phyloP scores from a whole-genome alignment of 2,113 vertebrate species.

The Fukomys damarensis region DNA sequence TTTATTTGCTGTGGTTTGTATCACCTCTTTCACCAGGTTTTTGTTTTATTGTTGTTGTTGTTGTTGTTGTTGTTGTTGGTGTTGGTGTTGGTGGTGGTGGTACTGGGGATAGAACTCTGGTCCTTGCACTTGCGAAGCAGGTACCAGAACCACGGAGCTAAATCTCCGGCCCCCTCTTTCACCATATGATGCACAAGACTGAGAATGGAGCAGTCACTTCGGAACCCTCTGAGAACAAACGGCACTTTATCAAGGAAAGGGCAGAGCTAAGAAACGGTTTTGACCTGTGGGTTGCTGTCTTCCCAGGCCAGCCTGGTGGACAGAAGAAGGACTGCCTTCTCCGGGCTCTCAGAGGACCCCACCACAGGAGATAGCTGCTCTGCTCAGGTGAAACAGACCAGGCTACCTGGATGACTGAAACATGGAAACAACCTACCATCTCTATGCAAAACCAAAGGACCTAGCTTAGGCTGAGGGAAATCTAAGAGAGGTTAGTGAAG shows the following conservation, averaged over 20 bases:
- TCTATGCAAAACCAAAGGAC: not conserved
- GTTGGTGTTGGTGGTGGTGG: too few species aligned
- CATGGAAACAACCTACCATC: fast-evolving
- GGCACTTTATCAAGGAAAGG: not conserved
- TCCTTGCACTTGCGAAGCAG: too few species aligned
- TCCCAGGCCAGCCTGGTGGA: not conserved
- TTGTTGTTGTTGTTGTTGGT: too few species aligned
- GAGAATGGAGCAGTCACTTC: not conserved
- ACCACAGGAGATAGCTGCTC: not conserved
- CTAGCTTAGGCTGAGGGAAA: not conserved
- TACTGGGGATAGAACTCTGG: too few species aligned
- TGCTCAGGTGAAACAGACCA: not conserved
- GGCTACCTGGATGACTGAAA: not conserved
- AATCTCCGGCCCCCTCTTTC: too few species aligned
- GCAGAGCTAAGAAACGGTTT: not conserved
- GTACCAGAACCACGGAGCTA: too few species aligned
- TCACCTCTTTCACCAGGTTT: not conserved
- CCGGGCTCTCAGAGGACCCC: not conserved
- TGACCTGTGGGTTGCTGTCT: not conserved
- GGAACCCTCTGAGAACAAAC: not conserved
- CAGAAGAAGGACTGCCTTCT: not conserved
- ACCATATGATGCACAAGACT: fast-evolving
- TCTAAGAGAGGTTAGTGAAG: not conserved
- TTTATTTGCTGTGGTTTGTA: not conserved
- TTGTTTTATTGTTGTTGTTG: too few species aligned